Base-by-base conservation (phyloP, 37 sponge, comb jelly and placozoan genomes). In the Chondrosia reniformis region DNA sequence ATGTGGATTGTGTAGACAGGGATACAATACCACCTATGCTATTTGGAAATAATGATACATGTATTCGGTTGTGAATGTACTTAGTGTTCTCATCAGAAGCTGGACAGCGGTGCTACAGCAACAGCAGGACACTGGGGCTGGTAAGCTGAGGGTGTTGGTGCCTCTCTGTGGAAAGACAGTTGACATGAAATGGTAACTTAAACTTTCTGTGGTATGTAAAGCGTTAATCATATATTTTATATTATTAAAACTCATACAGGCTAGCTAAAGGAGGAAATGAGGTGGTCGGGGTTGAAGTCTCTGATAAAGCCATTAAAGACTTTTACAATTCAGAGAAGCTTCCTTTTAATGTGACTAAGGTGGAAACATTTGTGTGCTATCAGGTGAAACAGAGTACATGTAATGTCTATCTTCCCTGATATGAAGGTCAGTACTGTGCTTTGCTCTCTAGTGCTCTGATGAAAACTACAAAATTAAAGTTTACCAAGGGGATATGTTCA, bases 121-220 rank as follows among this genome's bases (percentile, higher is more conserved):
- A n/a, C n/a, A n/a, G n/a, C n/a, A n/a, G n/a, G n/a, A n/a, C n/a
- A n/a, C n/a, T n/a, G n/a, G n/a, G n/a, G n/a, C n/a, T n/a, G n/a
- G 37, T 45, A 43, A 33, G 19, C 43, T 75, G 30, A 65, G 77
- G 1, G 66, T 85, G 12, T 56, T 89, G 27, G 90, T 89, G 17
- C 78, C 90, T 7, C 69, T 85, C 42, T 89, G 86, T 82, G 90
- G 90, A 3, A 85, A 85, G 33, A 81, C 83, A 9, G 32, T 85
- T 0, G 90, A 89, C 55, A 17, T 89, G 1, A 32, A 59, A 2
- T 89, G 83, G 52, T 32, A 64, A 49, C 15, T 10, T 15, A 49
- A 49, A 19, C 15, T 49, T 49, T 10, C 10, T 49, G 52, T 19
- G 15, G 10, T 49, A 19, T 49, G 52, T 19, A 15, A 49, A 19